Evolutionary conservation across 2,888 invertebrate genomes (phyloP).

Genomic region (Agonopterix alstromeriana): DNA sequence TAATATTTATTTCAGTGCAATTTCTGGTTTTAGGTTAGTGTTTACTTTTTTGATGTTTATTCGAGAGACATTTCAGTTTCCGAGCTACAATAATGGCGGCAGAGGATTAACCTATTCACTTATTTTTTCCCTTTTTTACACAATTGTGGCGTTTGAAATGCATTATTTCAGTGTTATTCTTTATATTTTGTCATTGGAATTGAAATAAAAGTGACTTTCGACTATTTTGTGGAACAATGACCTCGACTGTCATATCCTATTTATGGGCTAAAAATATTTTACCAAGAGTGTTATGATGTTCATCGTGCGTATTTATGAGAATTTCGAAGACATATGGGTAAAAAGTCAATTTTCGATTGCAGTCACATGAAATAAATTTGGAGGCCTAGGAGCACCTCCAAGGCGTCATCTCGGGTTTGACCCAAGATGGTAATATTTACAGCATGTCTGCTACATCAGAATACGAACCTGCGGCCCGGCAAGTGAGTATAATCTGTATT

Average conservation of each 20-base stretch:
- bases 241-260: slow-evolving; percentile 66
- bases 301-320: slow-evolving; percentile 38
- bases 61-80: slow-evolving; percentile 67
- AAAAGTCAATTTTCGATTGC: slow-evolving; percentile 69
- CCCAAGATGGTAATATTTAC: slow-evolving; percentile 75
- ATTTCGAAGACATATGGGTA: slow-evolving; percentile 55
- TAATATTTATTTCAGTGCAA: slow-evolving; percentile 17
- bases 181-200: slow-evolving; percentile 56
- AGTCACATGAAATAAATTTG: slow-evolving; percentile 69
- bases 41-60: slow-evolving; percentile 75
- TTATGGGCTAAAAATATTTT: slow-evolving; percentile 70
- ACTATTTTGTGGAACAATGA: slow-evolving; percentile 66
- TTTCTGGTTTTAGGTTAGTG: slow-evolving; percentile 48
- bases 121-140: slow-evolving; percentile 44
- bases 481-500: slow-evolving; percentile 52
- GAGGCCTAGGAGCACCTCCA: slow-evolving; percentile 67
- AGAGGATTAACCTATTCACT: slow-evolving; percentile 71
- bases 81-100: slow-evolving; percentile 75
- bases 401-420: slow-evolving; percentile 70
- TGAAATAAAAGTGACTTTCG: slow-evolving; percentile 47
- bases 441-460: slow-evolving; percentile 74
- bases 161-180: slow-evolving; percentile 42
- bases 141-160: slow-evolving; percentile 23
- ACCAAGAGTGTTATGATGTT: slow-evolving; percentile 57
- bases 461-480: slow-evolving; percentile 71